Evolutionary conservation across 2,113 vertebrate genomes (phyloP).

Genomic region (Alethe castanea): DNA sequence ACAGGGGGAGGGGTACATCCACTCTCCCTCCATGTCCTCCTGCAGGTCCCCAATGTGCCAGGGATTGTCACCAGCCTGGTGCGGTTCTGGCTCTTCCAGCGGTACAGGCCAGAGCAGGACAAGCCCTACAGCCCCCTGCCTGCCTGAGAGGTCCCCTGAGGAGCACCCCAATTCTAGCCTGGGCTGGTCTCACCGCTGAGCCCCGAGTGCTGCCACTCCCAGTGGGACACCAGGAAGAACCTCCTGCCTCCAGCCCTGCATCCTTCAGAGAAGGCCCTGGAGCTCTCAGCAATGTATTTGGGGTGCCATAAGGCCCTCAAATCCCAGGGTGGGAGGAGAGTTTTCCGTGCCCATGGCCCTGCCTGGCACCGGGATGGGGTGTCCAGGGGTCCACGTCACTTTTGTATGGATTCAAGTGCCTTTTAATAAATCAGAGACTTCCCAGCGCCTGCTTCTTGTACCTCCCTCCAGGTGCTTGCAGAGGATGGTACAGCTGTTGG

Average conservation of each 20-base stretch:
- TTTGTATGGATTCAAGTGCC: constrained; percentile 14
- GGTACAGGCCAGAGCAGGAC: constrained; percentile 60
- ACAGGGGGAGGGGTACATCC: background rate
- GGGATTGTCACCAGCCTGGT: constrained; percentile 88
- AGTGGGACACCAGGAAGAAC: background rate
- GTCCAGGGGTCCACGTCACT: background rate
- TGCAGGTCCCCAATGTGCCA: constrained; percentile 87
- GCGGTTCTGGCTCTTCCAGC: constrained; percentile 88
- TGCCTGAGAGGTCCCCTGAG: constrained; percentile 53
- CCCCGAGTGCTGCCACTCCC: background rate
- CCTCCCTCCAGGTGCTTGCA: background rate
- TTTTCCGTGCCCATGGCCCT: background rate
- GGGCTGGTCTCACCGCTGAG: background rate
- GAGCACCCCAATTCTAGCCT: background rate
- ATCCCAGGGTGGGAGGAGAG: background rate
- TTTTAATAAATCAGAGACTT: constrained; percentile 55
- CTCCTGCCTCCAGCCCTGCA: background rate
- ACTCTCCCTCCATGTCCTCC: background rate
- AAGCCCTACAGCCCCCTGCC: constrained; percentile 72
- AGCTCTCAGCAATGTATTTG: background rate
- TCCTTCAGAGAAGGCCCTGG: background rate
- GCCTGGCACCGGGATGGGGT: fast-evolving
- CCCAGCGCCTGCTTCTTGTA: background rate
- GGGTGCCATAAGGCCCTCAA: background rate
- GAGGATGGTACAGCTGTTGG: background rate